Base-by-base conservation (phyloP, 2,888 invertebrate genomes). In the Eilema griseolum region DNA sequence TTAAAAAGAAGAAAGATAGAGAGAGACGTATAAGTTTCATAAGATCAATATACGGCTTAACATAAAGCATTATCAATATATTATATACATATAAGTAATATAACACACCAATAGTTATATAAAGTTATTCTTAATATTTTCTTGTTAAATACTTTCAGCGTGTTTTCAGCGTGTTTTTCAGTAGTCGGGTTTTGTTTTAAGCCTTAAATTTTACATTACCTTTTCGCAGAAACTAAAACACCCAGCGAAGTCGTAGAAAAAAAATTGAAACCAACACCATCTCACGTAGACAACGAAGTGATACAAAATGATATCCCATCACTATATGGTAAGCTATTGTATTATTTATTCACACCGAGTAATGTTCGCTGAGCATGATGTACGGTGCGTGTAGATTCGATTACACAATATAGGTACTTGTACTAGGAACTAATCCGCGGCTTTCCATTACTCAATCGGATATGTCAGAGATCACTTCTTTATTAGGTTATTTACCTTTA, bases 211-310 rank as follows among this genome's bases (percentile, higher is more conserved):
- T 28, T 28, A 8, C 31, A 33, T 33, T 20, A 33, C 1, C 61
- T 66, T 8, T 59, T 60, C 62, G 28, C 70, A 66, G 82, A 80
- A 12, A 75, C 78, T 16, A 80, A 79, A 2, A 75, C 75, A 10
- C 71, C 87, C 67, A 77, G 73, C 52, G 72, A 77, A 2, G 31
- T 72, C 5, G 70, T 72, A 11, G 75, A 60, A 62, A 94, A 93
- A 75, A 93, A 87, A 69, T 66, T 90, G 24, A 93, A 92, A 75
- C 85, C 92, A 0, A 89, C 90, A 10, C 88, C 90, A 1, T 83
- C 90, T 0, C 83, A 79, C 20, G 86, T 85, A 23, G 89, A 92
- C 75, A 95, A 95, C 70, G 94, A 95, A 78, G 94, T 94, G 2
- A 86, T 95, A 75, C 90, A 89, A 73, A 94, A 91, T 66, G 95